These are phyloP conservation scores for Nomada goodeniana DNA, from an alignment of 2,888 invertebrate species.

Conservation along the genomic window DNA sequence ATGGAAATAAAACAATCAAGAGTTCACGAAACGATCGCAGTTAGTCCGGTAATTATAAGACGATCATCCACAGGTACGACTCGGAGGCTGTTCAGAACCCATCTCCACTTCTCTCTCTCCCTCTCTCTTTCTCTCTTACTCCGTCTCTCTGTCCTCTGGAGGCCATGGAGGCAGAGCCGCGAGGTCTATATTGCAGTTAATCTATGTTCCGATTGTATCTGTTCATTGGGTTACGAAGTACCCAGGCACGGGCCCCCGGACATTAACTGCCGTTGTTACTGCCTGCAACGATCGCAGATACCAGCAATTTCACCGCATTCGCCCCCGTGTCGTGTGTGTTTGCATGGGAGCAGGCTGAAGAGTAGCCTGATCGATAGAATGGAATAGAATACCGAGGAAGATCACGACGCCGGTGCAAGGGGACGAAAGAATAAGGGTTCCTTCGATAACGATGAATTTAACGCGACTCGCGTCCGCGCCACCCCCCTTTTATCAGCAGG, in stretches of 20 bases:
- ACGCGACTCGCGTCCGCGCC: slow-evolving; percentile 43
- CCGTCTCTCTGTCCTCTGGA: slow-evolving; percentile 46
- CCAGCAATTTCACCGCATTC: slow-evolving; percentile 80
- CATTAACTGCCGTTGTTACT: slow-evolving; percentile 83
- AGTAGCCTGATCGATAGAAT: slow-evolving; percentile 78
- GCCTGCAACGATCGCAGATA: slow-evolving; percentile 82
- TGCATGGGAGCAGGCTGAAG: slow-evolving; percentile 74
- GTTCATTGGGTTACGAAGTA: slow-evolving; percentile 82
- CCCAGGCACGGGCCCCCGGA: slow-evolving; percentile 80
- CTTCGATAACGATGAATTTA: slow-evolving; percentile 63
- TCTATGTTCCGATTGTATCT: slow-evolving; percentile 83
- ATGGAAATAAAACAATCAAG: slow-evolving; percentile 31
- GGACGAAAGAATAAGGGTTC: slow-evolving; percentile 49
- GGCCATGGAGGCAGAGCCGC: slow-evolving; percentile 65
- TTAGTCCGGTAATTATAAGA: slow-evolving; percentile 59
- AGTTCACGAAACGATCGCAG: slow-evolving; percentile 44
- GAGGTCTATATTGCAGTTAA: slow-evolving; percentile 83
- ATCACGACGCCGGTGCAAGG: slow-evolving; percentile 61
- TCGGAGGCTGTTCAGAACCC: slow-evolving; percentile 36
- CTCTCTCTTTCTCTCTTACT: slow-evolving; percentile 24
- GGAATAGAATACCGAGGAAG: slow-evolving; percentile 74
- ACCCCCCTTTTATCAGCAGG: slow-evolving; percentile 32
- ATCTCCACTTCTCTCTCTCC: slow-evolving; percentile 28
- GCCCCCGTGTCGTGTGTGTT: slow-evolving; percentile 75
- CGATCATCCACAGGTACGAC: slow-evolving; percentile 53